A percentile compares a stretch with the other conserved stretches of the same genome.
Evolutionary conservation across 2,797 vertebrate species (phyloP).

Genomic region (Syndactyla subalaris): DNA sequence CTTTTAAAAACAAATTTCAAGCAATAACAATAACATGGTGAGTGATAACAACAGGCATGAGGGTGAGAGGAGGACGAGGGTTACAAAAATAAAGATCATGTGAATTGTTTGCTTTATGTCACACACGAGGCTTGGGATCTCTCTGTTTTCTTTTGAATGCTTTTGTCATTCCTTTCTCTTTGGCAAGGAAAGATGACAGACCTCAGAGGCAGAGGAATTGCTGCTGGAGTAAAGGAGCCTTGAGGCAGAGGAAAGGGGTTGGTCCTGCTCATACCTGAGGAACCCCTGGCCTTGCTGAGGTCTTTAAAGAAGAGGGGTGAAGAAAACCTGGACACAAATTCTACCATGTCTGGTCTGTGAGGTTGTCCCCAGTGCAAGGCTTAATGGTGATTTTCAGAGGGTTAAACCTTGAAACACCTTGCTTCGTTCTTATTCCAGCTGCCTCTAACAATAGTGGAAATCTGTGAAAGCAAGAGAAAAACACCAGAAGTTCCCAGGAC

Average conservation of each 20-base stretch:
- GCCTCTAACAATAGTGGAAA: not conserved
- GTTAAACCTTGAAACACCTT: not conserved
- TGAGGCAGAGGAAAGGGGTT: not conserved
- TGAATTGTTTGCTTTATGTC: constrained; percentile 69
- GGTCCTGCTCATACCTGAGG: not conserved
- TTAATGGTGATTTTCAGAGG: not conserved
- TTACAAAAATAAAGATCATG: constrained; percentile 71
- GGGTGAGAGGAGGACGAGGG: constrained; percentile 63
- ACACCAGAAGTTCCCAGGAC: not conserved
- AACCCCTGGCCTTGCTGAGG: not conserved
- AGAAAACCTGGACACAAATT: not conserved
- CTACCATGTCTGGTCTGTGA: not conserved
- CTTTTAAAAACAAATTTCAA: constrained; percentile 70
- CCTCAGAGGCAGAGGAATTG: constrained; percentile 12
- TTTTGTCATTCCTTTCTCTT: constrained; percentile 52
- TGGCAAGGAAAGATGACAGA: constrained; percentile 16
- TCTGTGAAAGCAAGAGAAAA: not conserved
- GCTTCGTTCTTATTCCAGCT: not conserved
- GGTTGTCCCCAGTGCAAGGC: not conserved
- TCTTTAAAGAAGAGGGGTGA: not conserved
- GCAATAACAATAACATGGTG: constrained; percentile 67
- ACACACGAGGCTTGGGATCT: constrained; percentile 43
- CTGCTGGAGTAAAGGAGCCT: not conserved
- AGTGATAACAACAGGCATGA: constrained; percentile 68
- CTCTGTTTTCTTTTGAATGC: constrained; percentile 44